phyloP scores from a whole-genome alignment of 2,888 invertebrate genomes.

The Petrolisthes manimaculis region DNA sequence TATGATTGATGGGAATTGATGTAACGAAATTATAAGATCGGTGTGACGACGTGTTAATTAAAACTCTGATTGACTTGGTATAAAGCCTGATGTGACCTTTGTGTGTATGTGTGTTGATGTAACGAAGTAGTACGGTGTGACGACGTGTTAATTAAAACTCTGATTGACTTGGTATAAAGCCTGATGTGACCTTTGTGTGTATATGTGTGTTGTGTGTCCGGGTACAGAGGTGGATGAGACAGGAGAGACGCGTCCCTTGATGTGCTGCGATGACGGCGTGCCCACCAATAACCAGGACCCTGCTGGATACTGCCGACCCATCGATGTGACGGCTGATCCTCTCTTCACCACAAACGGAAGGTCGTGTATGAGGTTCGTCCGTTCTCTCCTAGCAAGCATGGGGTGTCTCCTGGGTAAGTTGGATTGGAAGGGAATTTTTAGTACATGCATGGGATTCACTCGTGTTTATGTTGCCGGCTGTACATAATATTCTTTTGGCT shows the following conservation, averaged over 20 bases:
- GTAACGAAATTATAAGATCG: too few species aligned
- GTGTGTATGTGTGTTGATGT: not conserved
- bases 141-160: too few species aligned
- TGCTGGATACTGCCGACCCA: constrained; percentile 74
- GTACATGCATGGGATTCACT: too few species aligned
- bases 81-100: not conserved
- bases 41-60: too few species aligned
- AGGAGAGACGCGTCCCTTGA: constrained; percentile 33
- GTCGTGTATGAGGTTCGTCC: constrained; percentile 89
- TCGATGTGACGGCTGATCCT: constrained; percentile 88
- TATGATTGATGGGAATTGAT: too few species aligned
- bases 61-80: too few species aligned
- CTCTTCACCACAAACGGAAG: constrained; percentile 88
- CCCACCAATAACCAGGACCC: constrained; percentile 4
- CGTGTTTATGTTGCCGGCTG: too few species aligned
- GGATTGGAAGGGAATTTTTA: too few species aligned
- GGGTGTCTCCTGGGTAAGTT: constrained; percentile 84
- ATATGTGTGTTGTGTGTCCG: not conserved
- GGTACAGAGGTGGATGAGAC: not conserved
- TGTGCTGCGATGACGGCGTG: constrained; percentile 41
- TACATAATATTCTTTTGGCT: too few species aligned
- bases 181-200: not conserved
- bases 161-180: too few species aligned
- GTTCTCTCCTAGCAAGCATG: constrained; percentile 89
- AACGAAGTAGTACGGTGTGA: too few species aligned